Evolutionary conservation across 2,888 invertebrate species (phyloP).

Genomic region (Hylaea fasciaria): DNA sequence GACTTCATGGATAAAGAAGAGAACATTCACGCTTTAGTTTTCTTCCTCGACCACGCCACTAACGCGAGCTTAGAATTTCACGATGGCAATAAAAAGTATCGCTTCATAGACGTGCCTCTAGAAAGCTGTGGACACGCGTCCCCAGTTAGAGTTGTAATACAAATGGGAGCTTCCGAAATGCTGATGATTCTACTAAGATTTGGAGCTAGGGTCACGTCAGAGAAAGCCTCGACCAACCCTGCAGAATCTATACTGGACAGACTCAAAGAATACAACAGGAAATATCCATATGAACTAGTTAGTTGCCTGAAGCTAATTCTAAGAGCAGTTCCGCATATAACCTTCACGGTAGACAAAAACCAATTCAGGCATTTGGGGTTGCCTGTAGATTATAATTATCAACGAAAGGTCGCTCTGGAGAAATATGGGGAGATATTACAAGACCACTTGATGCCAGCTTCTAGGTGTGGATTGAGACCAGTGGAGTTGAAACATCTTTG

Average conservation of each 20-base stretch:
- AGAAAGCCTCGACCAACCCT: constrained; percentile 85
- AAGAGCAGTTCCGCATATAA: constrained; percentile 86
- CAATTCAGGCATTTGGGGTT: constrained; percentile 64
- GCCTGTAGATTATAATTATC: constrained; percentile 76
- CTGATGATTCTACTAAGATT: constrained; percentile 89
- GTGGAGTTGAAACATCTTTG: constrained; percentile 91
- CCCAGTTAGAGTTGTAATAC: constrained; percentile 89
- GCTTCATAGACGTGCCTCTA: constrained; percentile 92
- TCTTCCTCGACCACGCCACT: constrained; percentile 91
- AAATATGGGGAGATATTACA: constrained; percentile 82
- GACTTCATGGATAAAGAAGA: constrained; percentile 92
- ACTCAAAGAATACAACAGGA: constrained; percentile 85
- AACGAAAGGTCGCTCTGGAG: constrained; percentile 70
- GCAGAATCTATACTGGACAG: constrained; percentile 87
- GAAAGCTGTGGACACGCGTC: constrained; percentile 91
- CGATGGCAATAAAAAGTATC: constrained; percentile 64
- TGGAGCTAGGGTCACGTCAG: constrained; percentile 86
- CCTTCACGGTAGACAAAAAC: constrained; percentile 74
- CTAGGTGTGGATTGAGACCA: constrained; percentile 86
- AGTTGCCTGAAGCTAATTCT: constrained; percentile 88
- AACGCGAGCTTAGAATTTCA: constrained; percentile 86
- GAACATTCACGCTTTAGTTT: constrained; percentile 90
- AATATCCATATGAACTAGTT: constrained; percentile 89
- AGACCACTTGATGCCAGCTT: constrained; percentile 85
- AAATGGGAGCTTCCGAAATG: constrained; percentile 90